phyloP scores from a whole-genome alignment of 2,888 invertebrate species.

The Girardia tigrina region DNA sequence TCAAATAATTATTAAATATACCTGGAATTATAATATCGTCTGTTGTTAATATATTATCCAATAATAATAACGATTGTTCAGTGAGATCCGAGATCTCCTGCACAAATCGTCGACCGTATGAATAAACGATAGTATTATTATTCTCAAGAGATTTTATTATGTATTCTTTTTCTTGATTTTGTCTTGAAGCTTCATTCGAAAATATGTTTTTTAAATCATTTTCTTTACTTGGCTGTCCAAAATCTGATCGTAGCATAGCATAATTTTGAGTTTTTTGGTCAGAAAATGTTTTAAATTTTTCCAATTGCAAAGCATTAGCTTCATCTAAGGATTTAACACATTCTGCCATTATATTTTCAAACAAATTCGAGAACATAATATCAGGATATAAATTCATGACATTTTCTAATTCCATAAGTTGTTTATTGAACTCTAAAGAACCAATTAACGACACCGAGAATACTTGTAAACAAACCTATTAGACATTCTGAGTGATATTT shows the following conservation, averaged over 20 bases:
- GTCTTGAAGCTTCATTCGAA: not conserved
- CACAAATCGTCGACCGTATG: conserved; percentile 10
- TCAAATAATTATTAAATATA: no score
- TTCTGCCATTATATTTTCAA: not conserved
- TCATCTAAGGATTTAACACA: not conserved
- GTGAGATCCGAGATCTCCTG: not conserved
- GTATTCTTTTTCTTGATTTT: not conserved
- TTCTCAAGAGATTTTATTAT: not conserved
- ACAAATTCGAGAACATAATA: not conserved
- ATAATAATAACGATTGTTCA: not conserved
- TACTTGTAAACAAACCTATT: conserved; percentile 39
- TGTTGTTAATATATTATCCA: not conserved
- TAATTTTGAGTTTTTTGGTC: not conserved
- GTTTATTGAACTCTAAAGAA: not conserved
- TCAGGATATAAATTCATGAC: conserved; percentile 3
- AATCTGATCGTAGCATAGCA: not conserved
- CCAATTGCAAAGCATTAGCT: not conserved
- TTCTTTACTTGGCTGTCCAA: not conserved
- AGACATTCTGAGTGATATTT: conserved; percentile 49
- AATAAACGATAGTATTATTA: conserved; percentile 6
- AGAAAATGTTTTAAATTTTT: not conserved
- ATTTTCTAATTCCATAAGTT: not conserved
- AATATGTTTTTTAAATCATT: not conserved
- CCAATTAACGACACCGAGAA: not conserved
- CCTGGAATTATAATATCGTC: not conserved